Base-by-base conservation (phyloP, 2,797 vertebrate genomes). In the Diceros bicornis region DNA sequence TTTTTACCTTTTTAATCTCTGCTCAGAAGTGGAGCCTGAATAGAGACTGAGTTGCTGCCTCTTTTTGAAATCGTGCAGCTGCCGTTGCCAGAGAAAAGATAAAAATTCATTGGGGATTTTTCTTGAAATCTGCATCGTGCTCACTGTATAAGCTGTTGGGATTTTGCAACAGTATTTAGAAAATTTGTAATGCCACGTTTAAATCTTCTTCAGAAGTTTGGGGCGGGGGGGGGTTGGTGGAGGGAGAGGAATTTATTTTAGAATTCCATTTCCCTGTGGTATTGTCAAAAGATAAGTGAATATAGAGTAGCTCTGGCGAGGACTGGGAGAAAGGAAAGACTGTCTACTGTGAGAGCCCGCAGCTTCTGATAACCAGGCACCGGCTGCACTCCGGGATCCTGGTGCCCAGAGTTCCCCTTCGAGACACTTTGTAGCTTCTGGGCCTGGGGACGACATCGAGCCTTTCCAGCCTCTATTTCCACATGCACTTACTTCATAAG, bases 1-100 rank as follows among this genome's bases (percentile, higher is more conserved):
- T 7, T 84, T 86, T 44, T 27, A n/a, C 61, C 59, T 68, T 91
- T 93, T 86, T 52, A 27, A 89, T 89, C 72, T 89, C 92, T 94
- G 81, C 74, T 69, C 93, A 84, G 23, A 87, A 59, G 78, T 4
- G 9, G 23, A 90, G n/a, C 75, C 71, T 2, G 21, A 23, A 27
- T 10, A 16, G 52, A 89, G 61, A 16, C 6, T 2, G 16, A 41
- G 37, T 34, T 14, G 57, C 75, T 71, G 64, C 50, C 79, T 88
- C 14, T 41, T 52, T 95, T 75, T 75, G 78, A 92, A 89, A 79
- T 44, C 6, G 6, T 2, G 21, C n/a, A 13, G 87, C 74, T 50
- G 41, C 61, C 0, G 3, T 57, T 0, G 0, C 55, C 83, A 69
- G 59, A 47, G 78, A 13, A 57, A 52, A 77, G n/a, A 72, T 84